These are phyloP conservation scores for Melanargia galathea DNA, from an alignment of 2,888 invertebrate genomes.

Conservation along the genomic window DNA sequence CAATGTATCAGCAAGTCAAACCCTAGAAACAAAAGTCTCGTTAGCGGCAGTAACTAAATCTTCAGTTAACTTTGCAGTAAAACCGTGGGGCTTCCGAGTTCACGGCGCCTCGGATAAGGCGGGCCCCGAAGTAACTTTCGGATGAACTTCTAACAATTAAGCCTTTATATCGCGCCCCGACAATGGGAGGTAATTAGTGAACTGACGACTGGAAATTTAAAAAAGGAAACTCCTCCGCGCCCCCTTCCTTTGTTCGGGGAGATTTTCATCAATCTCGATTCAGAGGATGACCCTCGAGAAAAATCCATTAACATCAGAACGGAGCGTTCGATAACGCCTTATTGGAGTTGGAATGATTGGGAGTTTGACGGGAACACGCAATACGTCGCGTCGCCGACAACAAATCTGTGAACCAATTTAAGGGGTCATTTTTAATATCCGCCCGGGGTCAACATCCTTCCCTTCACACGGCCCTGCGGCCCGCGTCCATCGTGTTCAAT, in stretches of 20 bases:
- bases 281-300: slow-evolving; percentile 51
- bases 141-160: slow-evolving; percentile 71
- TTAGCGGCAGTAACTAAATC: slow-evolving; percentile 32
- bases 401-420: slow-evolving; percentile 69
- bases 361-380: slow-evolving; percentile 59
- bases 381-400: slow-evolving; percentile 63
- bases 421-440: slow-evolving; percentile 77
- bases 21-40: slow-evolving; percentile 34
- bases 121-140: slow-evolving; percentile 53
- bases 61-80: slow-evolving; percentile 35
- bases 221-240: slow-evolving; percentile 55
- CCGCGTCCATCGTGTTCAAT: slow-evolving; percentile 57
- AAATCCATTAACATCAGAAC: slow-evolving; percentile 61
- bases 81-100: slow-evolving; percentile 46
- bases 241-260: slow-evolving; percentile 50
- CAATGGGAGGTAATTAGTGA: slow-evolving; percentile 74
- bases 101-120: slow-evolving; percentile 51
- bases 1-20: slow-evolving; percentile 19
- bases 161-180: slow-evolving; percentile 65
- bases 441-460: slow-evolving; percentile 69
- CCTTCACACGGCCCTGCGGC: slow-evolving; percentile 64
- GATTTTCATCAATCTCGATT: slow-evolving; percentile 57
- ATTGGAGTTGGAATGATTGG: slow-evolving; percentile 50
- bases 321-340: slow-evolving; percentile 51
- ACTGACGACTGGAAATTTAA: slow-evolving; percentile 56